phyloP scores from a whole-genome alignment of 2,797 vertebrate genomes.

The Oreortyx pictus region DNA sequence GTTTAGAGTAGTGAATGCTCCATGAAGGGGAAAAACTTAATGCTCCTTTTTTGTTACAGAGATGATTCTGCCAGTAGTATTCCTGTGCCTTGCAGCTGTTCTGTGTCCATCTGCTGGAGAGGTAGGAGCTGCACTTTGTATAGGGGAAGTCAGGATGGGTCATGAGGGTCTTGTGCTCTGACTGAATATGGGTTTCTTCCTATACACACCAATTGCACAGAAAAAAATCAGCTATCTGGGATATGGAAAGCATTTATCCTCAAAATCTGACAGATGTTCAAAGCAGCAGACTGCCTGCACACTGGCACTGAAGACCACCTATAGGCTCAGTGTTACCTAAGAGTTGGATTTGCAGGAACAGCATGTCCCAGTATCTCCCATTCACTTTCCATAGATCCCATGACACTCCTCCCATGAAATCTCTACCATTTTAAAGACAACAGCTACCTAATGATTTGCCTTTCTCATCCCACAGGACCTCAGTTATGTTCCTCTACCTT shows the following conservation, averaged over 20 bases:
- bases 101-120: not conserved
- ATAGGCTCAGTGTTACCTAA: not conserved
- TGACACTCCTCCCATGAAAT: not conserved
- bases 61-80: conserved; percentile 42
- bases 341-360: not conserved
- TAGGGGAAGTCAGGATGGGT: not conserved
- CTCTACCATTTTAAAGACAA: not conserved
- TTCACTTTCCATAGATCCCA: not conserved
- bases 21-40: not conserved
- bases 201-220: rapidly evolving
- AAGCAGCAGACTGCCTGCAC: not conserved
- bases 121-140: conserved; percentile 13
- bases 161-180: rapidly evolving
- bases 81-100: conserved; percentile 40
- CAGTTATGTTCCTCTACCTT: not conserved
- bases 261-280: not conserved
- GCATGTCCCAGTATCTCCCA: not conserved
- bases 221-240: not conserved
- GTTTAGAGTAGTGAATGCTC: not conserved
- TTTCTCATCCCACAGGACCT: not conserved
- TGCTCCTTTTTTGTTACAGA: conserved; percentile 23
- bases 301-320: not conserved
- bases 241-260: not conserved
- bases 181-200: not conserved
- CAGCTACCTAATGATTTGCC: not conserved